Base-by-base conservation (phyloP, 2,888 invertebrate genomes). In the Herminia tarsipennalis region DNA sequence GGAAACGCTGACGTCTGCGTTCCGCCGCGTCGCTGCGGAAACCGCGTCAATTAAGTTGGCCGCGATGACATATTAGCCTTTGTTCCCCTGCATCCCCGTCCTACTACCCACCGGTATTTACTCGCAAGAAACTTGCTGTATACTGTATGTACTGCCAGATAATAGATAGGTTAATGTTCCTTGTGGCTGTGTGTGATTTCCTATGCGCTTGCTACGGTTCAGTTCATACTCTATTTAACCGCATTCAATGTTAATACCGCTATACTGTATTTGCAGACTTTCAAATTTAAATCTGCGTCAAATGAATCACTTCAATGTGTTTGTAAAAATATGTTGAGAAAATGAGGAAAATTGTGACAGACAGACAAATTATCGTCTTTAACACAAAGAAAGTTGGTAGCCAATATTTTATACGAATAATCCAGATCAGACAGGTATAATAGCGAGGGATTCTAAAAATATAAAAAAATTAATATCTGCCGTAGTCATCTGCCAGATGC, bases 51-150 rank as follows among this genome's bases (percentile, higher is more conserved):
- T 91, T 91, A 90, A 88, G 86, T 87, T 81, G 81, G 78, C 80
- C 80, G 69, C 84, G 83, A 88, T 90, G 90, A 90, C 90, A 89
- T 89, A 91, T 91, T 88, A 88, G 85, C 86, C 87, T 88, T 89
- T 89, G 88, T 89, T 87, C 85, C 74, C 50, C 53, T 63, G 59
- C 60, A 50, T 66, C 62, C 60, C 70, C 64, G 59, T 66, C 62
- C 67, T 62, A 63, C 69, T 64, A 58, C 71, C 57, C 49, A 65
- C 72, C 73, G 73, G 73, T 76, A 81, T 83, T 81, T 76, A 79
- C 77, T 78, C 73, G 73, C 76, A 79, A 83, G 78, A 77, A 79
- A 74, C 66, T 70, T 69, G 61, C 65, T 73, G 49, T 44, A 54
- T 60, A 60, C 54, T 49, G 47, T 47, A 59, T 53, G 44, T 54